A percentile compares a stretch with the other conserved stretches of the same genome.
phyloP scores from a whole-genome alignment of 2,888 invertebrate species.

The Drosophila trichaetosa region DNA sequence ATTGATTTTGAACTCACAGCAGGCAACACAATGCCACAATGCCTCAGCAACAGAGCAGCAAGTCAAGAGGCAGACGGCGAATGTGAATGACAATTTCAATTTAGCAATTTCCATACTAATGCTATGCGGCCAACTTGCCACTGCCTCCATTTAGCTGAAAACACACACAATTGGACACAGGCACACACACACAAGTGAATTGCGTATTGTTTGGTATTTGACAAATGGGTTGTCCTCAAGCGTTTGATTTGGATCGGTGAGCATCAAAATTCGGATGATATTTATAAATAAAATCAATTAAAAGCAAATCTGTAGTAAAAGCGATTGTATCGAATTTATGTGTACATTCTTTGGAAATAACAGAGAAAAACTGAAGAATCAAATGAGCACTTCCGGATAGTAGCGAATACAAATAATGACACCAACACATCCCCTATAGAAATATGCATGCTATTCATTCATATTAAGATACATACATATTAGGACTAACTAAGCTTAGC shows the following conservation, averaged over 20 bases:
- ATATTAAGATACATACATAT: not conserved
- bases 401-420: not conserved
- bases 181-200: constrained; percentile 29
- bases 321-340: not conserved
- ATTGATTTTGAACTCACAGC: constrained; percentile 44
- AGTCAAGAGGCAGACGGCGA: constrained; percentile 64
- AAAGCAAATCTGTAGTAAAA: not conserved
- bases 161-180: constrained; percentile 50
- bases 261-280: not conserved
- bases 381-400: not conserved
- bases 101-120: constrained; percentile 78
- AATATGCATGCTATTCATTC: not conserved
- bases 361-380: no score
- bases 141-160: constrained; percentile 65
- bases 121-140: constrained; percentile 50
- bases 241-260: constrained; percentile 32
- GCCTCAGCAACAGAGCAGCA: constrained; percentile 16
- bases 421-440: not conserved
- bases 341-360: no score
- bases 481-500: not conserved
- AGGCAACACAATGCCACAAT: constrained; percentile 4
- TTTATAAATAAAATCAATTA: constrained; percentile 1
- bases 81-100: constrained; percentile 78
- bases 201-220: constrained; percentile 52
- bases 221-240: constrained; percentile 57